A percentile compares a stretch with the other conserved stretches of the same genome.
Conservation (phyloP, 30 jellyfish, hydroid and myxozoan genomes). For the Hydractinia echinata region DNA sequence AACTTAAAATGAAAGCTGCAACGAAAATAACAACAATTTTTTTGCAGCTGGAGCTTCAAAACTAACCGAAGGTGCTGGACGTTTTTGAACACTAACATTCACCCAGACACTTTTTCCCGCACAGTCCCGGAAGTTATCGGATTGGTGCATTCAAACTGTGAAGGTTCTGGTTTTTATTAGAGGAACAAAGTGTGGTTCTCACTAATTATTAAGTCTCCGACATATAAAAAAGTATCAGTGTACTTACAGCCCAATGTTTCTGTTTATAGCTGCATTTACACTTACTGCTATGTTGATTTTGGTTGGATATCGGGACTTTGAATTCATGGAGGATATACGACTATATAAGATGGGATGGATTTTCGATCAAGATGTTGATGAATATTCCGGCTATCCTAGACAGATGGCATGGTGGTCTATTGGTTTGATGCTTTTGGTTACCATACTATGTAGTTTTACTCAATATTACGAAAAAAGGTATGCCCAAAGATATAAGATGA, state of each 20-base stretch:
- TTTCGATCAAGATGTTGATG: background rate
- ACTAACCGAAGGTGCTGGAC: too few relatives aligned
- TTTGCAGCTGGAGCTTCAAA: too few relatives aligned
- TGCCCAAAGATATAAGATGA: background rate
- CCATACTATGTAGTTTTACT: background rate
- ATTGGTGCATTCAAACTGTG: too few relatives aligned
- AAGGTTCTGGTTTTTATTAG: too few relatives aligned
- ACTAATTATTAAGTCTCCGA: background rate
- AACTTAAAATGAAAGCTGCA: too few relatives aligned
- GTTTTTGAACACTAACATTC: too few relatives aligned
- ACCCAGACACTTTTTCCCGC: too few relatives aligned
- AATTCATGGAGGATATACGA: slow-evolving; percentile 5
- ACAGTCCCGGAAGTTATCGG: too few relatives aligned
- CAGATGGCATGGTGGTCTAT: slow-evolving; percentile 3
- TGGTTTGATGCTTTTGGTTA: background rate
- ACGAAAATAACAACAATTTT: too few relatives aligned
- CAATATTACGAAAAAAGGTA: background rate
- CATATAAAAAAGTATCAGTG: background rate
- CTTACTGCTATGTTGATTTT: slow-evolving; percentile 10
- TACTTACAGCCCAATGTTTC: background rate
- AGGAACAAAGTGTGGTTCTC: too few relatives aligned
- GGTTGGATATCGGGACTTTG: slow-evolving; percentile 18
- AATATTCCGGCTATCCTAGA: slow-evolving; percentile 3
- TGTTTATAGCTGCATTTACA: background rate
- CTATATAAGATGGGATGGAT: slow-evolving; percentile 20